A percentile compares a stretch with the other conserved stretches of the same genome.
These are phyloP conservation scores for Tipula helvola DNA, from an alignment of 2,888 invertebrate genomes.

Conservation along the genomic window DNA sequence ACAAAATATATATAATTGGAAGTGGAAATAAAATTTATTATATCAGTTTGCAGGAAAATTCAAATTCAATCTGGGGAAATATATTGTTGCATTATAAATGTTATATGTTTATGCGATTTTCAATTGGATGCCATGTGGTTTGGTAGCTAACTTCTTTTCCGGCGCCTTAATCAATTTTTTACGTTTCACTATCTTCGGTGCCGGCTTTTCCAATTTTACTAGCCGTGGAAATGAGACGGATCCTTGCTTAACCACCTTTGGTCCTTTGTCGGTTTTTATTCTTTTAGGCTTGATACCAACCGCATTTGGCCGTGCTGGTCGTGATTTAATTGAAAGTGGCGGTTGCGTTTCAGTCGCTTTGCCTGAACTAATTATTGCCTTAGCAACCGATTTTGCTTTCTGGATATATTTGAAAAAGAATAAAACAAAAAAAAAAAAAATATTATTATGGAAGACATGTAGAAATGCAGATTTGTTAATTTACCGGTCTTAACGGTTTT, in stretches of 20 bases:
- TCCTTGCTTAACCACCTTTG: neutral
- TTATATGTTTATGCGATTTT: neutral
- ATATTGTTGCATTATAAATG: neutral
- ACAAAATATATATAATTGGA: neutral
- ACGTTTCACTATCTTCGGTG: neutral
- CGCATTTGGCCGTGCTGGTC: neutral
- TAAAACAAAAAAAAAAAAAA: neutral
- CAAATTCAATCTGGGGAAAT: neutral
- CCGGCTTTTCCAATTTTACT: neutral
- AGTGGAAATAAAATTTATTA: neutral
- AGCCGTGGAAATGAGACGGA: neutral
- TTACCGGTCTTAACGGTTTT: neutral
- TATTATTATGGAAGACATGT: neutral
- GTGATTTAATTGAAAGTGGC: neutral
- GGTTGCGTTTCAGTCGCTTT: neutral
- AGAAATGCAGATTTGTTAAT: too few species aligned
- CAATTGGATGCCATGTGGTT: neutral
- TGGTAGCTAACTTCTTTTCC: neutral
- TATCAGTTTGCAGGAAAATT: neutral
- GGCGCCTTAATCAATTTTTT: neutral
- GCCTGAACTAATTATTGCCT: neutral
- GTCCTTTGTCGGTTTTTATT: neutral
- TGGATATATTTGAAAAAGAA: neutral
- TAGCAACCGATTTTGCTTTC: neutral
- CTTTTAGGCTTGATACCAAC: neutral